Conservation (phyloP, 2,113 vertebrate species). For the Rhombomys opimus region DNA sequence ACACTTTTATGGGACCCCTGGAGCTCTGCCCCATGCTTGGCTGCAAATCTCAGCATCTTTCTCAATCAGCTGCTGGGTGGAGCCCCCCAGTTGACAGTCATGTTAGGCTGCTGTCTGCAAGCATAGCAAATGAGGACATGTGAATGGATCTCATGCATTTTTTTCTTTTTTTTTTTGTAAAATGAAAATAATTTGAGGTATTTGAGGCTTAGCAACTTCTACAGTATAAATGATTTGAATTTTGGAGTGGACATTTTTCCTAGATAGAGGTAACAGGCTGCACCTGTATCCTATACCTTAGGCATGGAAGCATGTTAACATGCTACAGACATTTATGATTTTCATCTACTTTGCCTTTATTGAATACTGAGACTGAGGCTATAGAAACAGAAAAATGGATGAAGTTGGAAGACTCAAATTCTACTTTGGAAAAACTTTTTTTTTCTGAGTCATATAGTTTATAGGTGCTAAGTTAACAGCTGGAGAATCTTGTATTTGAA, state of each 20-base stretch:
- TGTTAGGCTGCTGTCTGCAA: too few species aligned
- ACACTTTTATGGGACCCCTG: too few species aligned
- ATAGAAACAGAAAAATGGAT: not conserved
- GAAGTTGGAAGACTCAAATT: not conserved
- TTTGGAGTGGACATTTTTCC: not conserved
- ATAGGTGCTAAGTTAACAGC: not conserved
- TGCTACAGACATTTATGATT: not conserved
- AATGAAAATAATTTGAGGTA: constrained; percentile 5
- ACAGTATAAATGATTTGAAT: not conserved
- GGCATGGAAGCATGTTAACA: not conserved
- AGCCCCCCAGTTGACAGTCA: too few species aligned
- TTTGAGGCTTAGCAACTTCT: not conserved
- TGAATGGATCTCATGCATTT: not conserved
- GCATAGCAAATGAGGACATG: not conserved
- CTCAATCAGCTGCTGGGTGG: too few species aligned
- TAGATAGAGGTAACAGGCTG: not conserved
- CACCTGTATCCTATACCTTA: not conserved
- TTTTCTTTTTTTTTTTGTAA: constrained; percentile 2
- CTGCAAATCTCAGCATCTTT: too few species aligned
- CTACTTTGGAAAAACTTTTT: not conserved
- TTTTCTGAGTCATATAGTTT: not conserved
- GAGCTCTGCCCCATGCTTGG: too few species aligned
- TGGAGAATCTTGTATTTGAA: not conserved
- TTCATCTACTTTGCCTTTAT: not conserved
- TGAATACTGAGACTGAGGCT: not conserved